Conservation (phyloP, 2,113 vertebrate genomes). For the Geococcyx californianus region DNA sequence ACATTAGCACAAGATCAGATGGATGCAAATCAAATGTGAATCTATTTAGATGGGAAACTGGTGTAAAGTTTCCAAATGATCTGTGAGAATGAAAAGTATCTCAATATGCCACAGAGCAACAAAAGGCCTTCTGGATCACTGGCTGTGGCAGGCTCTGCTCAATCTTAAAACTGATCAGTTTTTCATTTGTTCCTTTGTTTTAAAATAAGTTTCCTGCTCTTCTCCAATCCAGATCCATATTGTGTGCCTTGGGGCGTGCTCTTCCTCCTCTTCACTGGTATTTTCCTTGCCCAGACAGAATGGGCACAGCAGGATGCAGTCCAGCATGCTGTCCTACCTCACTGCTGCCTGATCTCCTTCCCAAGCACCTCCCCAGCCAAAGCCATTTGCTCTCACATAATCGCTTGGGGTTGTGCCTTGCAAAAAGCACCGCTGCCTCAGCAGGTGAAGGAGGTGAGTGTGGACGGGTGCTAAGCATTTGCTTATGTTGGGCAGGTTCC, state of each 20-base stretch:
- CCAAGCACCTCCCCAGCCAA: not conserved
- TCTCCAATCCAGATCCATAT: not conserved
- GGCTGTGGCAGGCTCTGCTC: not conserved
- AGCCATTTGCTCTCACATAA: not conserved
- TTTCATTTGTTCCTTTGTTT: not conserved
- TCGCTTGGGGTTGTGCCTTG: not conserved
- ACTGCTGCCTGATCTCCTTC: not conserved
- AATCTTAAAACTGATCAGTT: not conserved
- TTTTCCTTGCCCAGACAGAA: rapidly evolving
- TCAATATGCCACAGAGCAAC: not conserved
- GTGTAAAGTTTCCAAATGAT: not conserved
- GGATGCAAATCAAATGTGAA: not conserved
- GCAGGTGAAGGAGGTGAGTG: not conserved
- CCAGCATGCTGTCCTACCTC: not conserved
- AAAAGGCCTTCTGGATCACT: not conserved
- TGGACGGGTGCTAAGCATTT: rapidly evolving
- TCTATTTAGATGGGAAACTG: not conserved
- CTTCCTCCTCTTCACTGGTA: not conserved
- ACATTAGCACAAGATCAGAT: not conserved
- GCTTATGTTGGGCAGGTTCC: not conserved
- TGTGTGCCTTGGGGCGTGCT: not conserved
- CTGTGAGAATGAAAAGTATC: not conserved
- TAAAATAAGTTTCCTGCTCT: not conserved
- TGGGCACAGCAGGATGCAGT: not conserved
- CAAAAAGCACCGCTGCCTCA: not conserved